Evolutionary conservation across 1,140 invertebrate species (phyloP).

Genomic region (Armadillidium nasatum): DNA sequence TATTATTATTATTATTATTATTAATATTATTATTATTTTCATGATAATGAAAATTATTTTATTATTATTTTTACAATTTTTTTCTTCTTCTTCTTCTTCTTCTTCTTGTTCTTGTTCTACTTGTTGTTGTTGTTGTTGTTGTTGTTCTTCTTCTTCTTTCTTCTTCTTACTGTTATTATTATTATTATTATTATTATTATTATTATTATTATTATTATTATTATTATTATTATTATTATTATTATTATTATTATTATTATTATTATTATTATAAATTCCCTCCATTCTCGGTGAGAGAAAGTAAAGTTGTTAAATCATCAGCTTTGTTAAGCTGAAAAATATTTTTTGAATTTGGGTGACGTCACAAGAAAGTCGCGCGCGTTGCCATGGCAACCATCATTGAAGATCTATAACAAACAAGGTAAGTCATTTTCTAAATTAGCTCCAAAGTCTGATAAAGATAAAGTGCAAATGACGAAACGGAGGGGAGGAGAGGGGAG

Average conservation of each 20-base stretch:
- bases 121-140: no score
- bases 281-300: neutral
- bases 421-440: slow-evolving; percentile 4
- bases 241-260: neutral
- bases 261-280: neutral
- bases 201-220: neutral
- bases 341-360: neutral
- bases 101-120: no score
- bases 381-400: neutral
- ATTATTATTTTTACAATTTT: no score
- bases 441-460: neutral
- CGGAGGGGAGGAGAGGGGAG: neutral
- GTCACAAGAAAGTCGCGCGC: neutral
- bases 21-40: slow-evolving; percentile 1
- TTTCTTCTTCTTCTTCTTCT: no score
- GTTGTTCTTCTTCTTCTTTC: no score
- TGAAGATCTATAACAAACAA: neutral
- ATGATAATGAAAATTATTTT: no score
- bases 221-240: neutral
- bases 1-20: neutral
- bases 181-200: neutral
- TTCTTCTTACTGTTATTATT: neutral
- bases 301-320: neutral
- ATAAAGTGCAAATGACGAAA: neutral
- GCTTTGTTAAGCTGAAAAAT: neutral